Conservation (phyloP, 1,140 invertebrate genomes). For the Eciton burchellii region DNA sequence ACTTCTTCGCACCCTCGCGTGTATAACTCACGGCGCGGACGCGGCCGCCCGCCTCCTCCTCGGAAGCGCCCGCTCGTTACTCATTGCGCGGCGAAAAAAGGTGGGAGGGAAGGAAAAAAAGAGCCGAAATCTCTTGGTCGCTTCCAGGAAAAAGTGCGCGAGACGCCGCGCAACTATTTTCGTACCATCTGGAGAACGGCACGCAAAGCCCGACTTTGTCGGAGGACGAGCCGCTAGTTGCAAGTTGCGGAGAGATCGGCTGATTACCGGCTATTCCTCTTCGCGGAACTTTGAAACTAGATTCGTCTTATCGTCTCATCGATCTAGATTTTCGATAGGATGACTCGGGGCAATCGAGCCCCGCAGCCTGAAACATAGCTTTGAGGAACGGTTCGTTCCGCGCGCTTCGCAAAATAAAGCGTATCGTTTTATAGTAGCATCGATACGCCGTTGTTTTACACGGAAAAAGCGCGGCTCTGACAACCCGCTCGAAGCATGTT, state of each 20-base stretch:
- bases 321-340: too few species aligned
- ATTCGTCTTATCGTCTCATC: too few species aligned
- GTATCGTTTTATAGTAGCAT: conserved; percentile 6
- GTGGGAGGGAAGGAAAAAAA: not conserved
- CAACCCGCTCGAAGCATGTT: conserved; percentile 42
- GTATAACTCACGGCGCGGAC: conserved; percentile 47
- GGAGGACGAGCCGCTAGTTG: not conserved
- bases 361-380: too few species aligned
- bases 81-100: conserved; percentile 30
- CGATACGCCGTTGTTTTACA: conserved; percentile 35
- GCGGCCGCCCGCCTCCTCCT: conserved; percentile 23
- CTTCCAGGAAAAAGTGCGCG: conserved; percentile 40
- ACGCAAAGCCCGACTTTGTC: conserved; percentile 11
- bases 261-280: too few species aligned
- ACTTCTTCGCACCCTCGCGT: conserved; percentile 61
- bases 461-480: conserved; percentile 52
- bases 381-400: not conserved
- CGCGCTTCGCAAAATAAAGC: not conserved
- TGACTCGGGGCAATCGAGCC: too few species aligned
- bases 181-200: not conserved
- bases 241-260: not conserved
- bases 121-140: conserved; percentile 8
- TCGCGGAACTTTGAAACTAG: too few species aligned
- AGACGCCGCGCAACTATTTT: conserved; percentile 42
- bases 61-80: conserved; percentile 46